These are phyloP conservation scores for Plagodis dolabraria DNA, from an alignment of 2,888 invertebrate species.

Conservation along the genomic window DNA sequence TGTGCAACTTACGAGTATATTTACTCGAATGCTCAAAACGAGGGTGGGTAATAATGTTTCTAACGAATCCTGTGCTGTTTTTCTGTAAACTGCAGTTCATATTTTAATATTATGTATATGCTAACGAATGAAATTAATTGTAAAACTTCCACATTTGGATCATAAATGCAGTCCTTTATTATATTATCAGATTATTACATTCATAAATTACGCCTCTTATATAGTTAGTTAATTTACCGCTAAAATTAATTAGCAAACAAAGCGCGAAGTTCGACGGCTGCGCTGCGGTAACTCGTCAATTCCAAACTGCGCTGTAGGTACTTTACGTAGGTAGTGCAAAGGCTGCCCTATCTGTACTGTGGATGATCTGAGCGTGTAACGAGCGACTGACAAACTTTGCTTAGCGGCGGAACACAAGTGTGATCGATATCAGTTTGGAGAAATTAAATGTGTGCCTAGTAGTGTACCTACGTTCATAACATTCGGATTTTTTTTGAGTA, in stretches of 20 bases:
- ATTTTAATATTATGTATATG: too few species aligned
- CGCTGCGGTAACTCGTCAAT: slow-evolving; percentile 7
- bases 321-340: slow-evolving; percentile 4
- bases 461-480: not conserved
- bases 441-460: not conserved
- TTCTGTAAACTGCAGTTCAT: too few species aligned
- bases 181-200: too few species aligned
- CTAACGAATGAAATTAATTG: too few species aligned
- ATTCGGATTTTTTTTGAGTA: too few species aligned
- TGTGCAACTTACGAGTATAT: too few species aligned
- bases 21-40: not conserved
- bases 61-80: too few species aligned
- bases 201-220: too few species aligned
- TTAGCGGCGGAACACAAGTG: slow-evolving; percentile 3
- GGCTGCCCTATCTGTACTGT: slow-evolving; percentile 8
- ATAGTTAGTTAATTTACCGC: not conserved
- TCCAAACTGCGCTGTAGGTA: slow-evolving; percentile 5
- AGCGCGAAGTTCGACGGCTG: slow-evolving; percentile 13
- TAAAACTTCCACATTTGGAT: too few species aligned
- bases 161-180: too few species aligned
- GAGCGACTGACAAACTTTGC: slow-evolving; percentile 12
- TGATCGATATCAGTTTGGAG: slow-evolving; percentile 8
- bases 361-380: slow-evolving; percentile 15
- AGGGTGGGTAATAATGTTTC: too few species aligned
- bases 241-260: slow-evolving; percentile 21